A percentile compares a stretch with the other conserved stretches of the same genome.
Conservation (phyloP, 2,113 vertebrate genomes). For the Neoarius graeffei region DNA sequence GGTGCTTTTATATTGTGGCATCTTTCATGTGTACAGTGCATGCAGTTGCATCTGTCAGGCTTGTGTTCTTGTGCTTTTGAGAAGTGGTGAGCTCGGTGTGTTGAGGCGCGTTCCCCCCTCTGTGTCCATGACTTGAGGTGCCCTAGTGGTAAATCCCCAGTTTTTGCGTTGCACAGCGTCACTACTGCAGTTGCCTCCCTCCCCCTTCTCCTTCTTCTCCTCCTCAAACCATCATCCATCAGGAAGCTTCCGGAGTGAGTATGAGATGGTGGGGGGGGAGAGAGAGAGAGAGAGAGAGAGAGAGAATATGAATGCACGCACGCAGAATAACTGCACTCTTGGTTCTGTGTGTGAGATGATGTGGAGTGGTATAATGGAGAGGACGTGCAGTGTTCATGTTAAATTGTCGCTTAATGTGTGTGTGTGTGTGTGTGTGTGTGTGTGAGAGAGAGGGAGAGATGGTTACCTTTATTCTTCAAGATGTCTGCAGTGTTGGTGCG, state of each 20-base stretch:
- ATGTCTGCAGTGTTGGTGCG: background rate
- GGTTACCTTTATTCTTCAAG: conserved; percentile 16
- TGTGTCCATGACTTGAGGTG: conserved; percentile 11
- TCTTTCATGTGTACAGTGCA: background rate
- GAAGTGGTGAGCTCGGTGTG: background rate
- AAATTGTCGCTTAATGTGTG: background rate
- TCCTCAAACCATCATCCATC: background rate
- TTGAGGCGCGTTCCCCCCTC: background rate
- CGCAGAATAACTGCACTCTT: background rate
- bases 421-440: background rate
- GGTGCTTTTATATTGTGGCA: background rate
- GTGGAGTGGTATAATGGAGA: background rate
- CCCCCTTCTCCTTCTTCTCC: background rate
- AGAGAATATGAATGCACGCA: too few species aligned
- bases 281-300: too few species aligned
- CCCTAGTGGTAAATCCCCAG: conserved; percentile 34
- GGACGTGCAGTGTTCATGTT: background rate
- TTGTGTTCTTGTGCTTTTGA: background rate
- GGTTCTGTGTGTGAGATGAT: background rate
- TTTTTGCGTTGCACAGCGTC: conserved; percentile 46
- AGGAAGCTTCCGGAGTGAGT: background rate
- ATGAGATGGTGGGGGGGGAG: background rate
- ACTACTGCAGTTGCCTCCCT: background rate
- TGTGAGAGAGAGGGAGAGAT: background rate
- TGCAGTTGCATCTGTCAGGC: background rate